phyloP scores from a whole-genome alignment of 1,140 invertebrate species.

The Aporrectodea caliginosa region DNA sequence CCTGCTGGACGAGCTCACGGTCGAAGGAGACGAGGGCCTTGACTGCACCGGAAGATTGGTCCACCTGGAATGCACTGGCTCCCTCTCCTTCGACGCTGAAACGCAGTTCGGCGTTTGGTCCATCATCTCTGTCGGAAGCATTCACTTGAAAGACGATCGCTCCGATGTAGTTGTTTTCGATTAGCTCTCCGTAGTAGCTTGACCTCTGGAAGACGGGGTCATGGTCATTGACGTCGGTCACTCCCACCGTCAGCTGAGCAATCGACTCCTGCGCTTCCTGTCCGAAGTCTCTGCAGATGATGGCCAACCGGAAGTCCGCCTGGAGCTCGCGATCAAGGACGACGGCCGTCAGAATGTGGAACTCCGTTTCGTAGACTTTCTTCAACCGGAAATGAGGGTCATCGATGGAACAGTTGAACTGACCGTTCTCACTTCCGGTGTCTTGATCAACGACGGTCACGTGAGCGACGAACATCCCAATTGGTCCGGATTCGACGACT shows the following conservation, averaged over 20 bases:
- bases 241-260: constrained; percentile 78
- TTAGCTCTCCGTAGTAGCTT: constrained; percentile 67
- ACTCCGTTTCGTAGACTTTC: constrained; percentile 24
- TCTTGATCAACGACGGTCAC: constrained; percentile 28
- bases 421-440: constrained; percentile 15
- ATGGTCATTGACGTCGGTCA: constrained; percentile 92
- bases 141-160: constrained; percentile 20
- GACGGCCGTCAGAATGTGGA: constrained; percentile 27
- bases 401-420: constrained; percentile 23
- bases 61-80: constrained; percentile 70
- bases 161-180: constrained; percentile 38
- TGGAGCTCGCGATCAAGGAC: constrained; percentile 75
- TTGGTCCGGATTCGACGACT: constrained; percentile 22
- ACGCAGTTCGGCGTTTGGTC: constrained; percentile 51
- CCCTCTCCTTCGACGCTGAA: constrained; percentile 58
- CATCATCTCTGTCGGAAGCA: constrained; percentile 51
- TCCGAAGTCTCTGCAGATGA: constrained; percentile 77
- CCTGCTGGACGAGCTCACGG: constrained; percentile 60
- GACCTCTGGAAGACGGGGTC: constrained; percentile 75
- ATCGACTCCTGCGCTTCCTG: constrained; percentile 74
- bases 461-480: constrained; percentile 31
- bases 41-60: constrained; percentile 80
- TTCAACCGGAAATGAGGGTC: constrained; percentile 26
- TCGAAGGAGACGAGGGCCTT: constrained; percentile 81
- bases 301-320: constrained; percentile 77